These are phyloP conservation scores for Hirtodrosophila duncani DNA, from an alignment of 2,888 invertebrate genomes.

Conservation along the genomic window DNA sequence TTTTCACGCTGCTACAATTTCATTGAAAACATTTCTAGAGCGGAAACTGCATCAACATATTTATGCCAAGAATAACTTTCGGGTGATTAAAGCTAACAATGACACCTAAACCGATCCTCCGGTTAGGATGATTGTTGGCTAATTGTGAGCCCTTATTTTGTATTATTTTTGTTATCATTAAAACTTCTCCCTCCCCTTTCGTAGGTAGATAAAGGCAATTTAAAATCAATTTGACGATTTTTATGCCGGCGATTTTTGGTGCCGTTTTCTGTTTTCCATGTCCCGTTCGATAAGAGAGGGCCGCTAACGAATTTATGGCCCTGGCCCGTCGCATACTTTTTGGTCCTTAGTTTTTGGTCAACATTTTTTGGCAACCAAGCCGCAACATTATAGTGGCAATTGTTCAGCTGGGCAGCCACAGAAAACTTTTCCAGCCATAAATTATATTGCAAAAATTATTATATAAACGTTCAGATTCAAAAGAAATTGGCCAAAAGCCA, in stretches of 20 bases:
- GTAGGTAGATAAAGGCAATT: constrained; percentile 61
- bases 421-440: constrained; percentile 64
- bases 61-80: not conserved
- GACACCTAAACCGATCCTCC: no score
- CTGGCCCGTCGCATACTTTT: constrained; percentile 3
- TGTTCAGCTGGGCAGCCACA: constrained; percentile 61
- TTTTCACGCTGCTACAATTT: constrained; percentile 26
- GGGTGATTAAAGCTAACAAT: constrained; percentile 7
- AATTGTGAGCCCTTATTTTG: no score
- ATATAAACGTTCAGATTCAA: constrained; percentile 54
- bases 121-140: no score
- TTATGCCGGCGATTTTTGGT: constrained; percentile 12
- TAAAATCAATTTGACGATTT: constrained; percentile 67
- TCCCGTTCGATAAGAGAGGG: constrained; percentile 48
- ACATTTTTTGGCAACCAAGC: constrained; percentile 37
- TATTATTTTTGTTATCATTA: no score
- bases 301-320: constrained; percentile 56
- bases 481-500: constrained; percentile 60
- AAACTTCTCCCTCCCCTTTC: not conserved
- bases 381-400: constrained; percentile 62
- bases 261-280: constrained; percentile 42
- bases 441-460: constrained; percentile 68
- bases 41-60: not conserved
- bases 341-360: constrained; percentile 57
- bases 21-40: constrained; percentile 8